Percentiles rank a stretch among this genome's conserved stretches.
These are phyloP conservation scores for Psittacula derbiana DNA, from an alignment of 2,797 vertebrate species.

Conservation along the genomic window DNA sequence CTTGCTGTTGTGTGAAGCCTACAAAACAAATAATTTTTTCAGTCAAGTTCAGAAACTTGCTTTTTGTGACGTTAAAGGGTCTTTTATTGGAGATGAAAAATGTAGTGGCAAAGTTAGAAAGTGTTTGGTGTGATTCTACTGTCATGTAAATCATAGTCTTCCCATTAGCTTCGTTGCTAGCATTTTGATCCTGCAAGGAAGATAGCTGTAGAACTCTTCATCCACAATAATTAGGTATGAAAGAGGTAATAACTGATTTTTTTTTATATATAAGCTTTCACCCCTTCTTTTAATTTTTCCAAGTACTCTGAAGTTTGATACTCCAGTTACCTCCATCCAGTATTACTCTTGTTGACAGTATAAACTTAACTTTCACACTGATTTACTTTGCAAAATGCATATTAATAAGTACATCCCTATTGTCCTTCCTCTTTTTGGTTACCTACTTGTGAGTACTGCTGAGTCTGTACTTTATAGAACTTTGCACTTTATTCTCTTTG, in stretches of 20 bases:
- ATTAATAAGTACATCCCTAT: not conserved
- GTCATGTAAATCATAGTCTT: not conserved
- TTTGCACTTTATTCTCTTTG: not conserved
- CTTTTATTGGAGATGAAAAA: not conserved
- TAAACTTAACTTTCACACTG: slow-evolving; percentile 24
- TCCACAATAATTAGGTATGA: not conserved
- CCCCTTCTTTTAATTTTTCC: not conserved
- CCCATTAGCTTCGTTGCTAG: not conserved
- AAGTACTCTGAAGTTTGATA: not conserved
- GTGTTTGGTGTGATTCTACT: not conserved
- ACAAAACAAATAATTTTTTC: not conserved
- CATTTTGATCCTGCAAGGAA: not conserved
- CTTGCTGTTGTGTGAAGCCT: not conserved
- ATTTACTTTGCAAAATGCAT: not conserved
- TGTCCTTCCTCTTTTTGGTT: not conserved
- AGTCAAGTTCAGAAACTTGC: not conserved
- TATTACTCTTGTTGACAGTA: not conserved
- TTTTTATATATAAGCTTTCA: not conserved
- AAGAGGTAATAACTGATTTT: not conserved
- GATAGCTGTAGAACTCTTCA: not conserved
- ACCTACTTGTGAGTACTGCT: not conserved
- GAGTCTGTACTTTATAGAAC: not conserved
- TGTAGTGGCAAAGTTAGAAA: not conserved
- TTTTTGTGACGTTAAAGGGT: not conserved
- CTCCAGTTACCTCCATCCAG: not conserved